Percentiles rank a stretch among this genome's conserved stretches.
These are phyloP conservation scores for Masticophis lateralis DNA, from an alignment of 2,797 vertebrate species.

Conservation along the genomic window DNA sequence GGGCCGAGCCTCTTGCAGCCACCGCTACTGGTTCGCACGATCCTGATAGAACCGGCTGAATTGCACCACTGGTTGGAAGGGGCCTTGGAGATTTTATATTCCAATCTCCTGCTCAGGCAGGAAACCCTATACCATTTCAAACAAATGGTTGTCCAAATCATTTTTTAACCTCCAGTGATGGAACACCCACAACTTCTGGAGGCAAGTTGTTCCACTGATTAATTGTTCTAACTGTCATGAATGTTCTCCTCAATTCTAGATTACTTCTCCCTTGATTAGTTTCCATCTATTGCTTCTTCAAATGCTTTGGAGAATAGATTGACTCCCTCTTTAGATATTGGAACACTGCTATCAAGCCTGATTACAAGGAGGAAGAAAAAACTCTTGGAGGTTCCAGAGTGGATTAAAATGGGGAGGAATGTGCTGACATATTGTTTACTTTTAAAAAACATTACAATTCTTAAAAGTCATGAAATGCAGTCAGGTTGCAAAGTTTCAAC, in stretches of 20 bases:
- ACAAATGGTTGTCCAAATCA: not conserved
- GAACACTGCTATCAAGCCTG: not conserved
- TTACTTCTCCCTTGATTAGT: not conserved
- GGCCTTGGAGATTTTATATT: not conserved
- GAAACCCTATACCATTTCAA: not conserved
- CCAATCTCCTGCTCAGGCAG: not conserved
- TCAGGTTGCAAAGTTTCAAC: not conserved
- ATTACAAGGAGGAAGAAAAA: slow-evolving; percentile 1
- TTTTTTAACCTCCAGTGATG: not conserved
- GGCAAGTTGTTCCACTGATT: not conserved
- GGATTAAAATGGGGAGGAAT: not conserved
- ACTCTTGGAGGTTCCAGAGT: not conserved
- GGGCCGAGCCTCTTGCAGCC: too few species aligned
- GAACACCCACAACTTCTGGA: not conserved
- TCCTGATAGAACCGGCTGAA: too few species aligned
- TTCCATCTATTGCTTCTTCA: not conserved
- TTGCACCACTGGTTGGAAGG: too few species aligned
- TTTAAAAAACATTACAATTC: not conserved
- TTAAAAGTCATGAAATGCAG: not conserved
- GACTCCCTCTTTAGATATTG: not conserved
- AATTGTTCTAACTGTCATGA: not conserved
- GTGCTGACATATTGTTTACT: not conserved
- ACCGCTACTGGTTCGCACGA: too few species aligned
- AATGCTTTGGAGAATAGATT: not conserved
- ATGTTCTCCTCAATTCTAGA: not conserved